phyloP scores from a whole-genome alignment of 2,113 vertebrate species.

The Microcebus murinus region DNA sequence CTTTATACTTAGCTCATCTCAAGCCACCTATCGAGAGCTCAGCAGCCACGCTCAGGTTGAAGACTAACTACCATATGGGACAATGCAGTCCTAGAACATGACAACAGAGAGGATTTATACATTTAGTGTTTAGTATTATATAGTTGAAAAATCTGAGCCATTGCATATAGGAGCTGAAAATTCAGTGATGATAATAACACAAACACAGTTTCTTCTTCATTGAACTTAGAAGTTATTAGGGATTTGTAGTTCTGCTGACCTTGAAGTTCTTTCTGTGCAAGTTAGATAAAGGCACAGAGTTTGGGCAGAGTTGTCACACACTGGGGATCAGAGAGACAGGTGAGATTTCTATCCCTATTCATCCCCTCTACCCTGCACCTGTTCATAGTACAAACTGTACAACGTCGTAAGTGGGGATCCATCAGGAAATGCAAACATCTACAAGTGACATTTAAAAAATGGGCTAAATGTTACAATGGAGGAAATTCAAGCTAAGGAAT shows the following conservation, averaged over 20 bases:
- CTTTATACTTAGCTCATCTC: not conserved
- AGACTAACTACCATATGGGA: not conserved
- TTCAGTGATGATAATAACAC: not conserved
- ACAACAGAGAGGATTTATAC: not conserved
- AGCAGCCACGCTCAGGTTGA: not conserved
- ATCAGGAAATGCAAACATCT: not conserved
- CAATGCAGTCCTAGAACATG: not conserved
- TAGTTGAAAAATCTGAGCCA: not conserved
- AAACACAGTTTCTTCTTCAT: not conserved
- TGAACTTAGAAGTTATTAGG: not conserved
- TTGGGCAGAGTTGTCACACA: not conserved
- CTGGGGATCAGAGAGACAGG: not conserved
- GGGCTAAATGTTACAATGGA: not conserved
- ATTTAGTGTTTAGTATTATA: not conserved
- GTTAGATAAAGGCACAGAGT: not conserved
- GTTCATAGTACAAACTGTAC: not conserved
- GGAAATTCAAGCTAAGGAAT: not conserved
- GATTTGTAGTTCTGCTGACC: not conserved
- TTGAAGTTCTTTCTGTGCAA: not conserved
- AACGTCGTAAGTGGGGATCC: accelerated
- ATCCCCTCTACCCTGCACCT: not conserved
- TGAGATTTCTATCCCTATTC: not conserved
- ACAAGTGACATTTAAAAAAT: not conserved
- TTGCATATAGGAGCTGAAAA: not conserved
- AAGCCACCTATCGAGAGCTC: not conserved